Percentiles rank a stretch among this genome's conserved stretches.
Conservation (phyloP, 2,888 invertebrate species). For the Chrysolina haemoptera region DNA sequence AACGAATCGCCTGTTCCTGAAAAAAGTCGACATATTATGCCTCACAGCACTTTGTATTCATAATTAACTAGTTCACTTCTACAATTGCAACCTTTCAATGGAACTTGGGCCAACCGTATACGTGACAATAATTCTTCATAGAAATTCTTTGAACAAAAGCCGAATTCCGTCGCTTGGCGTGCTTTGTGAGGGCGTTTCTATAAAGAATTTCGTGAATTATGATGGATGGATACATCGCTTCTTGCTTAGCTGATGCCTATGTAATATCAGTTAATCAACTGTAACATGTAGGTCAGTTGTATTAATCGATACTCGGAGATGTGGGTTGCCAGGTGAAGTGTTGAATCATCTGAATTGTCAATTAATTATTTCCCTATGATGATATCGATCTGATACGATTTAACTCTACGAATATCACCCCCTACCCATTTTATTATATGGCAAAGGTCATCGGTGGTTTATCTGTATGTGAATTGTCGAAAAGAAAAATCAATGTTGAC, state of each 20-base stretch:
- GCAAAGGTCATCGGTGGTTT: too few species aligned
- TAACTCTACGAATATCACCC: too few species aligned
- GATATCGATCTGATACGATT: background rate
- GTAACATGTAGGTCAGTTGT: conserved; percentile 48
- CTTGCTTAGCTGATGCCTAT: conserved; percentile 55
- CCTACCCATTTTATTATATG: too few species aligned
- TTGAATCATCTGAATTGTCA: background rate
- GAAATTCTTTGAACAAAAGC: conserved; percentile 9
- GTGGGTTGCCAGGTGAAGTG: conserved; percentile 30
- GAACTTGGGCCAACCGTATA: background rate
- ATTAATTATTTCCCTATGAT: background rate
- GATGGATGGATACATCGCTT: conserved; percentile 56
- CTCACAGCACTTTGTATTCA: too few species aligned
- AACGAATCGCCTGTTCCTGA: too few species aligned
- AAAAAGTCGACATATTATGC: too few species aligned
- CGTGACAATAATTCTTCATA: background rate
- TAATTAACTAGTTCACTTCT: too few species aligned
- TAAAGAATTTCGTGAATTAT: conserved; percentile 56
- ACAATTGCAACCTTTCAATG: background rate
- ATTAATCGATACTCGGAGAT: conserved; percentile 39
- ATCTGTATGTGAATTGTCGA: too few species aligned
- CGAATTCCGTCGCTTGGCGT: conserved; percentile 50
- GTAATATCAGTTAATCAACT: conserved; percentile 50
- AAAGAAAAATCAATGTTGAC: too few species aligned
- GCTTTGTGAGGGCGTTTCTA: conserved; percentile 50